phyloP scores from a whole-genome alignment of 2,888 invertebrate genomes.

The Dioctria linearis region DNA sequence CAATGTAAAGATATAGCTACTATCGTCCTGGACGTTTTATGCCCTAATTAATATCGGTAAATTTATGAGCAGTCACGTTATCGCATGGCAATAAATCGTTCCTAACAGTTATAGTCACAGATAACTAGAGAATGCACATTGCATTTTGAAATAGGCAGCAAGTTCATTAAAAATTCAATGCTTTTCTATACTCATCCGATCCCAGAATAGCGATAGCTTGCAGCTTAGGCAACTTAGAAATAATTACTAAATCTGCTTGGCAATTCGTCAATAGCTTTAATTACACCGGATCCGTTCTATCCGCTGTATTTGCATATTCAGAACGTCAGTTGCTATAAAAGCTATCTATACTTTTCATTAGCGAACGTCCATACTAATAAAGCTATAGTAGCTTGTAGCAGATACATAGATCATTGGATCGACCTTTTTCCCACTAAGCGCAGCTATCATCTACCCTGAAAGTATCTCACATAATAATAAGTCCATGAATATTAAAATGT shows the following conservation, averaged over 20 bases:
- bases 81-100: background rate
- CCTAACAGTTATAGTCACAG: background rate
- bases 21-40: no score
- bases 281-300: background rate
- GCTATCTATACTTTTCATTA: background rate
- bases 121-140: no score
- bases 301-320: background rate
- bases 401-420: slow-evolving; percentile 32
- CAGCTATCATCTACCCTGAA: slow-evolving; percentile 37
- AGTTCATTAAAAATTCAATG: no score
- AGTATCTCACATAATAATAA: slow-evolving; percentile 56
- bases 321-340: background rate
- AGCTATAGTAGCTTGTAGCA: background rate
- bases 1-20: no score
- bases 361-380: background rate
- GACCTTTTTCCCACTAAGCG: slow-evolving; percentile 24
- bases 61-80: background rate
- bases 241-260: background rate
- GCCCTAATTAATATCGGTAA: background rate
- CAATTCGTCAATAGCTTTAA: slow-evolving; percentile 2
- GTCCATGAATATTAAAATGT: slow-evolving; percentile 58
- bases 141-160: no score
- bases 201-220: background rate
- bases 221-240: background rate
- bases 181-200: no score